Evolutionary conservation across 92 coral and sea anemone genomes (phyloP).

Genomic region (Epizoanthus rinbou): DNA sequence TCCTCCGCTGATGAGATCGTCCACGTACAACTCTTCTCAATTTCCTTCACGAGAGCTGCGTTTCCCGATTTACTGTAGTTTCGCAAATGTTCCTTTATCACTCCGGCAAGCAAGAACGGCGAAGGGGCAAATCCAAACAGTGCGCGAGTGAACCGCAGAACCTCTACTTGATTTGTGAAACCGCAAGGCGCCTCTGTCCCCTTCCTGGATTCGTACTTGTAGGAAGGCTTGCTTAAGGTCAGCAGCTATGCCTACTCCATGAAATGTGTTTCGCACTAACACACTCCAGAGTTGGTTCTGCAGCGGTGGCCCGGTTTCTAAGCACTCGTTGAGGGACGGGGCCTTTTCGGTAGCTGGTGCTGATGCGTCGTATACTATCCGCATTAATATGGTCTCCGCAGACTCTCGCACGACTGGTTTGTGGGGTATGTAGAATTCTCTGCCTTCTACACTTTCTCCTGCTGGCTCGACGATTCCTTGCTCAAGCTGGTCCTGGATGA

Average conservation of each 20-base stretch:
- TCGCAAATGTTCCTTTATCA: too few species aligned
- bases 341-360: constrained; percentile 26
- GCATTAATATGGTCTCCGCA: constrained; percentile 22
- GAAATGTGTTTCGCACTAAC: constrained; percentile 39
- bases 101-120: too few species aligned
- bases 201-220: constrained; percentile 39
- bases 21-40: too few species aligned
- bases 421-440: constrained; percentile 38
- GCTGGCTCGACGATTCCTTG: constrained; percentile 35
- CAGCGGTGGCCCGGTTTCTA: constrained; percentile 42
- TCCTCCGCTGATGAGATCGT: too few species aligned
- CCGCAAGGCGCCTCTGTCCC: constrained; percentile 44
- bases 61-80: too few species aligned
- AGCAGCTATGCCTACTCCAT: constrained; percentile 30
- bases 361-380: constrained; percentile 30
- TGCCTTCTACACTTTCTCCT: not conserved
- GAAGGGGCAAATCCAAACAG: too few species aligned
- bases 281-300: constrained; percentile 45
- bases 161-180: constrained; percentile 38
- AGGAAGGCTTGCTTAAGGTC: constrained; percentile 23
- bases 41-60: too few species aligned
- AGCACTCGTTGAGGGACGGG: constrained; percentile 47
- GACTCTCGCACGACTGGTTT: constrained; percentile 22
- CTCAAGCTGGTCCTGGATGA: too few species aligned
- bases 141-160: not conserved